phyloP scores from a whole-genome alignment of 2,113 vertebrate genomes.

The Leptosomus discolor region DNA sequence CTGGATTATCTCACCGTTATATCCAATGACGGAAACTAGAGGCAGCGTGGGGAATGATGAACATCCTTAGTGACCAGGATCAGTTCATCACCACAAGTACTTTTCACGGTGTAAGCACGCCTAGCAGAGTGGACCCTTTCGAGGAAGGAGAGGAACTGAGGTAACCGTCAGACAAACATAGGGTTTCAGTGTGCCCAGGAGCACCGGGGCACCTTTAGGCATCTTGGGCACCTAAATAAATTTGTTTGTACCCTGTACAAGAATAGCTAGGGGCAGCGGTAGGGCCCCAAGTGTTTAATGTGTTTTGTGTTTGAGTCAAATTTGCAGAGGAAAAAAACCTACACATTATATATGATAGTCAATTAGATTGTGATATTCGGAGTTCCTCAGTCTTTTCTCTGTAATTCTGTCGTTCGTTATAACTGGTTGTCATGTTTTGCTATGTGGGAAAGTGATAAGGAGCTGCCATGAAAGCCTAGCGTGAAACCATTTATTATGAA shows the following conservation, averaged over 20 bases:
- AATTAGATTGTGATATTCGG: not conserved
- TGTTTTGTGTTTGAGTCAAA: not conserved
- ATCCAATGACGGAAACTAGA: not conserved
- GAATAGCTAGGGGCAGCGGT: not conserved
- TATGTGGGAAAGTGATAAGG: not conserved
- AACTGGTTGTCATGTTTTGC: not conserved
- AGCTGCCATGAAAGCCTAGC: not conserved
- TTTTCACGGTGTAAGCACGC: not conserved
- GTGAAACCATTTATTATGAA: conserved; percentile 13
- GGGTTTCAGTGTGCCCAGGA: not conserved
- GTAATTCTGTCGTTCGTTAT: not conserved
- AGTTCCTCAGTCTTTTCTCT: not conserved
- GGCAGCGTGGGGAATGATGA: not conserved
- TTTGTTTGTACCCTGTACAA: not conserved
- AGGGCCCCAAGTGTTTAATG: not conserved
- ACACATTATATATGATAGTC: not conserved
- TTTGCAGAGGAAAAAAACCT: not conserved
- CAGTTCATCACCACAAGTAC: not conserved
- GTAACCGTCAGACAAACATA: not conserved
- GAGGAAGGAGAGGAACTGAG: not conserved
- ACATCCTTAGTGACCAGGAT: not conserved
- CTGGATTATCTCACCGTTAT: not conserved
- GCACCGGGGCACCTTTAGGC: not conserved
- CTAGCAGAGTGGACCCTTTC: not conserved
- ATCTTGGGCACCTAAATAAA: not conserved